phyloP scores from a whole-genome alignment of 2,888 invertebrate species.

The Xylocampa areola region DNA sequence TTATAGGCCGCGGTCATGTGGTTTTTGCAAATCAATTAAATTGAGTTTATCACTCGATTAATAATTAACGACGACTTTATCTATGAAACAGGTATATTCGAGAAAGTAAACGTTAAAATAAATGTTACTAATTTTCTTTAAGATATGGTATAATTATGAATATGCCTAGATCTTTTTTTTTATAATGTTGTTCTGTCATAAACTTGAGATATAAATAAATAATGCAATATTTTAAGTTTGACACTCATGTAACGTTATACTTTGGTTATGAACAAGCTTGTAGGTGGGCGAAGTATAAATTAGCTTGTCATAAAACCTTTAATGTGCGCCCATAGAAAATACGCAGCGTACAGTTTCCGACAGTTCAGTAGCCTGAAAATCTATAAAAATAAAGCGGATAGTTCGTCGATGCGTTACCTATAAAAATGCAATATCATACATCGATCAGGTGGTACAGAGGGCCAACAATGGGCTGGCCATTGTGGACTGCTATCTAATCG shows the following conservation, averaged over 20 bases:
- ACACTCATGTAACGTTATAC: conserved; percentile 74
- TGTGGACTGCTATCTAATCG: conserved; percentile 88
- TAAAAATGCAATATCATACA: conserved; percentile 86
- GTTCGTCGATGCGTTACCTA: conserved; percentile 72
- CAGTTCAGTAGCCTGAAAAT: conserved; percentile 68
- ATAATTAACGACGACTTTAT: conserved; percentile 12
- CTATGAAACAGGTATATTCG: conserved; percentile 5
- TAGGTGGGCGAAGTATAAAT: conserved; percentile 80
- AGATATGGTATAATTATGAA: conserved; percentile 5
- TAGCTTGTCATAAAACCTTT: conserved; percentile 79
- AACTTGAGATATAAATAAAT: conserved; percentile 55
- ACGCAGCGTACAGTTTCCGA: conserved; percentile 72
- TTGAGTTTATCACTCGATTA: conserved; percentile 8
- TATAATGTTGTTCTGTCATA: conserved; percentile 60
- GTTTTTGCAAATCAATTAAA: conserved; percentile 34
- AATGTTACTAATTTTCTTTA: neutral
- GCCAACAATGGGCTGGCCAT: conserved; percentile 84
- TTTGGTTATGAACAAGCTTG: conserved; percentile 66
- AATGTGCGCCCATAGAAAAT: conserved; percentile 73
- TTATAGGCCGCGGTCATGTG: conserved; percentile 15
- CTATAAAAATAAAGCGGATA: conserved; percentile 62
- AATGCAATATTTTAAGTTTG: conserved; percentile 63
- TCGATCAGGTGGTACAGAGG: conserved; percentile 83
- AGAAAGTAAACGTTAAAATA: neutral
- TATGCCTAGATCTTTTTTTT: conserved; percentile 52